Percentiles rank a stretch among this genome's conserved stretches.
phyloP scores from a whole-genome alignment of 30 jellyfish, hydroid and myxozoan genomes.

The Sanderia malayensis region DNA sequence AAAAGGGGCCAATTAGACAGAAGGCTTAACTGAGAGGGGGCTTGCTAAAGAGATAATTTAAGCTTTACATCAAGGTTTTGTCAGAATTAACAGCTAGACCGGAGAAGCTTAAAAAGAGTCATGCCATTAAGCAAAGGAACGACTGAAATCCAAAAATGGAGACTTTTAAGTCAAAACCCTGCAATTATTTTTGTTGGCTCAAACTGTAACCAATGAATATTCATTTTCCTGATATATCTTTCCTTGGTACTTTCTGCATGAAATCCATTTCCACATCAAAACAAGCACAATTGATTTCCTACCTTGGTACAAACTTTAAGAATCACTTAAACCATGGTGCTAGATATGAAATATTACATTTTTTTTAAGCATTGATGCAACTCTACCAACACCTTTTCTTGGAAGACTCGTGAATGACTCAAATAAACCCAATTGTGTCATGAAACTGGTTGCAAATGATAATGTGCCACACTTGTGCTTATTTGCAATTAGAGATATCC shows the following conservation, averaged over 20 bases:
- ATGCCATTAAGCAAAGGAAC: slow-evolving; percentile 3
- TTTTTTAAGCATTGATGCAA: slow-evolving; percentile 22
- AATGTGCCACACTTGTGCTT: slow-evolving; percentile 12
- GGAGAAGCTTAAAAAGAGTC: slow-evolving; percentile 1
- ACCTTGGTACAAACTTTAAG: slow-evolving; percentile 2
- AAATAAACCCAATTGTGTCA: slow-evolving; percentile 7
- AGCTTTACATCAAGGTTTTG: background rate
- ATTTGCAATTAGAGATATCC: slow-evolving; percentile 7
- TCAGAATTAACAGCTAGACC: slow-evolving; percentile 3
- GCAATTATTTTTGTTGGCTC: slow-evolving; percentile 2
- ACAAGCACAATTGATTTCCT: background rate
- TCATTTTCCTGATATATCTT: background rate
- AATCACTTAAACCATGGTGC: background rate
- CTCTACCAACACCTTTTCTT: background rate
- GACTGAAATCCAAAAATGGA: background rate
- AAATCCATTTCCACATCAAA: background rate
- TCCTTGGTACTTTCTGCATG: background rate
- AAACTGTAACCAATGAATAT: background rate
- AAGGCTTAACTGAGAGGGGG: slow-evolving; percentile 4
- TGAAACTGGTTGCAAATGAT: background rate
- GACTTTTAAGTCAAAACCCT: slow-evolving; percentile 1
- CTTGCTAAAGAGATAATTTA: background rate
- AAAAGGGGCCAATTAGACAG: background rate
- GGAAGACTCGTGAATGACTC: slow-evolving; percentile 24
- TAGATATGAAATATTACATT: slow-evolving; percentile 2